Conservation (phyloP, 2,113 vertebrate species). For the Halichoerus grypus region DNA sequence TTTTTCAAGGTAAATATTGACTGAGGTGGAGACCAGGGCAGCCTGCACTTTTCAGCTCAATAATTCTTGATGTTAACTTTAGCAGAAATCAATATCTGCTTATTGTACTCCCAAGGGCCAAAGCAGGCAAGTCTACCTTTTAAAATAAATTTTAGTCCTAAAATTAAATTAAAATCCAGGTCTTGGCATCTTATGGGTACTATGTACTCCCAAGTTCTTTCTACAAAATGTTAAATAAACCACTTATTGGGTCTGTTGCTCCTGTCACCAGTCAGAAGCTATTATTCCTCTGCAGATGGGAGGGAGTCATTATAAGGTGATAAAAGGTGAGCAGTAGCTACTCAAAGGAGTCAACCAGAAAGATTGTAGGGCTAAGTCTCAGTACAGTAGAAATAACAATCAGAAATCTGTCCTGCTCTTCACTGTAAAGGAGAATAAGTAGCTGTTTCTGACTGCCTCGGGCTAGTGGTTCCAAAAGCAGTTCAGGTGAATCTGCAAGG, state of each 20-base stretch:
- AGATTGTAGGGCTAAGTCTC: background rate
- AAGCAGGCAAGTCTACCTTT: slow-evolving; percentile 51
- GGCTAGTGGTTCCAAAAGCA: background rate
- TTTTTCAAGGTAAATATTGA: slow-evolving; percentile 77
- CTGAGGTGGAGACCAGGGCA: slow-evolving; percentile 57
- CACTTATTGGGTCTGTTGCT: slow-evolving; percentile 10
- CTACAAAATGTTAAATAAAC: slow-evolving; percentile 60
- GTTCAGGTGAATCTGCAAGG: background rate
- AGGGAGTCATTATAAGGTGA: slow-evolving; percentile 27
- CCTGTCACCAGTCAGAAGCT: background rate
- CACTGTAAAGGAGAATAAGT: background rate
- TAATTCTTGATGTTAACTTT: slow-evolving; percentile 76
- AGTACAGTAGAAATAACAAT: background rate
- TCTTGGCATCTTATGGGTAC: slow-evolving; percentile 15
- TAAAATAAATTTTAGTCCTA: slow-evolving; percentile 70
- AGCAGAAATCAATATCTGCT: slow-evolving; percentile 76
- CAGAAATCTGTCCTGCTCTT: background rate
- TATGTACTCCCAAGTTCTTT: slow-evolving; percentile 40
- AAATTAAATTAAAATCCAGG: slow-evolving; percentile 72
- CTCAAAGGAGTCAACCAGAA: slow-evolving; percentile 29
- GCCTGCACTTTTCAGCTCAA: slow-evolving; percentile 54
- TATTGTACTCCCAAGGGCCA: slow-evolving; percentile 68
- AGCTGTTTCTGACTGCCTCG: background rate
- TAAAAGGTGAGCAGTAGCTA: background rate
- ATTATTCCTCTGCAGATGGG: background rate